These are phyloP conservation scores for Triplophysa rosa DNA, from an alignment of 2,113 vertebrate species.

Conservation along the genomic window DNA sequence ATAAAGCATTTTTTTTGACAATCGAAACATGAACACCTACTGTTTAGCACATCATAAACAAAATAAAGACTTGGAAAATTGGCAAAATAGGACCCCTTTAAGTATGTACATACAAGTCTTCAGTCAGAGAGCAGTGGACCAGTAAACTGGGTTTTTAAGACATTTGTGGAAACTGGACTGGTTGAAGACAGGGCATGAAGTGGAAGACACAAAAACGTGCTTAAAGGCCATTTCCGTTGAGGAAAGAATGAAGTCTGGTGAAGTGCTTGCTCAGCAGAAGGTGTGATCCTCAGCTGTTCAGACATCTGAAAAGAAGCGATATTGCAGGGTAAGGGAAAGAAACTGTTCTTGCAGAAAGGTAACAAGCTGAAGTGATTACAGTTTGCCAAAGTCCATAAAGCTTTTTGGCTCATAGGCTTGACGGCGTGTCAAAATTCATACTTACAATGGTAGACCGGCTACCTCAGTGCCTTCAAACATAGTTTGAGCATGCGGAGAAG, in stretches of 20 bases:
- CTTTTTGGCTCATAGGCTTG: neutral
- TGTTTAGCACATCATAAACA: no score
- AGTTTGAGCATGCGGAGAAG: neutral
- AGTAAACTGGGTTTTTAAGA: neutral
- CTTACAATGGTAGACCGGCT: neutral
- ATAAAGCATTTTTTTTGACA: no score
- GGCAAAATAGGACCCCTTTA: no score
- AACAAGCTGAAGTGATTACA: constrained; percentile 22
- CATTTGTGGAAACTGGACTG: neutral
- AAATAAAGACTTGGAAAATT: no score
- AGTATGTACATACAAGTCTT: neutral
- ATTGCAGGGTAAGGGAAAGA: neutral
- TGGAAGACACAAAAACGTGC: neutral
- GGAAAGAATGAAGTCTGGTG: constrained; percentile 3
- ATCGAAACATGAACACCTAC: no score
- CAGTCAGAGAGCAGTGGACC: neutral
- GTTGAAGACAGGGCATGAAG: neutral
- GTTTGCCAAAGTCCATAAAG: constrained; percentile 15
- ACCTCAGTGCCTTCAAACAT: neutral
- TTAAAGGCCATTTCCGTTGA: constrained; percentile 10
- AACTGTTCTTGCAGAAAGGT: neutral
- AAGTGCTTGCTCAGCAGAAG: constrained; percentile 16
- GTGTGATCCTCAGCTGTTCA: neutral
- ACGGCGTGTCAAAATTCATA: neutral
- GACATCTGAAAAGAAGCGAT: constrained; percentile 8